These are phyloP conservation scores for Spisula solida DNA, from an alignment of 2,888 invertebrate species.

Conservation along the genomic window DNA sequence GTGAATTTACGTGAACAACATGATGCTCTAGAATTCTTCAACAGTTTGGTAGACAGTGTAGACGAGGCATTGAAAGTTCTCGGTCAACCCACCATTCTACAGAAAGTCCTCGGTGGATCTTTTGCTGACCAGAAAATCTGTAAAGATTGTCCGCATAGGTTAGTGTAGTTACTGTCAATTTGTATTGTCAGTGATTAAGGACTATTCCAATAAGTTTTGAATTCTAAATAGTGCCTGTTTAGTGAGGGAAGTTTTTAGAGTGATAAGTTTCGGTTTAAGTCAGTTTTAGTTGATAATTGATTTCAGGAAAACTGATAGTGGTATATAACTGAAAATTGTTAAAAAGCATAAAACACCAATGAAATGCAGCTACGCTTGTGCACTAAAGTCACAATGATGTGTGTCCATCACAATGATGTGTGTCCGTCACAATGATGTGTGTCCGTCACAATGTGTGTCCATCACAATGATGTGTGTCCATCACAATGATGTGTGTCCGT, in stretches of 20 bases:
- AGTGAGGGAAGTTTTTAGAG: not conserved
- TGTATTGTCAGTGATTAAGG: not conserved
- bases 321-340: too few relatives aligned
- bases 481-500: too few relatives aligned
- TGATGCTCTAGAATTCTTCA: constrained; percentile 99
- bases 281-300: too few relatives aligned
- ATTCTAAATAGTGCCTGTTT: not conserved
- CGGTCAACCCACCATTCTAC: constrained; percentile 90
- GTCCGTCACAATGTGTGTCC: too few relatives aligned
- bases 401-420: too few relatives aligned
- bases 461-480: too few relatives aligned
- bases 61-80: constrained; percentile 98
- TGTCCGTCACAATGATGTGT: too few relatives aligned
- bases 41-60: constrained; percentile 97
- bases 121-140: constrained; percentile 99
- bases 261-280: too few relatives aligned
- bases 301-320: too few relatives aligned
- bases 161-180: constrained; percentile 1
- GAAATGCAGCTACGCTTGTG: too few relatives aligned
- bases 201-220: not conserved
- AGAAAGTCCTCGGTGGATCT: constrained; percentile 96
- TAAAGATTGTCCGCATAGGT: constrained; percentile 98
- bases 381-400: too few relatives aligned
- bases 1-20: constrained; percentile 99
- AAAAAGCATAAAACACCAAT: too few relatives aligned